These are phyloP conservation scores for Corvus moneduloides DNA, from an alignment of 2,113 vertebrate genomes.

Conservation along the genomic window DNA sequence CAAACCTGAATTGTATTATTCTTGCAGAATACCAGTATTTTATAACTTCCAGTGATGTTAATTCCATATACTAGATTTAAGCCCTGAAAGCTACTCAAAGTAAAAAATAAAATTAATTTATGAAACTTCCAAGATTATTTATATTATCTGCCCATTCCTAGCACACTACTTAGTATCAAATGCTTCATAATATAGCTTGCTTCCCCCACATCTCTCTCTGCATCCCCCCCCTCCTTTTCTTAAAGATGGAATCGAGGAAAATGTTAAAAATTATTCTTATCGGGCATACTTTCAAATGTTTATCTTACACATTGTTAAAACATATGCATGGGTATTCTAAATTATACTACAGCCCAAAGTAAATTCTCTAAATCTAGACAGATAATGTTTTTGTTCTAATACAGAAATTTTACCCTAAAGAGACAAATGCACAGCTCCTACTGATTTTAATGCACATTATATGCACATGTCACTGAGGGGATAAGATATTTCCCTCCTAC, in stretches of 20 bases:
- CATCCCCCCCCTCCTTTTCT: neutral
- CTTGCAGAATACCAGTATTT: neutral
- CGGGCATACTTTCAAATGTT: slow-evolving; percentile 17
- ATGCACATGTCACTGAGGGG: neutral
- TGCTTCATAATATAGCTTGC: neutral
- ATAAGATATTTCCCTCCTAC: slow-evolving; percentile 10
- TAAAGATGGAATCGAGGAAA: neutral
- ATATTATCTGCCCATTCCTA: neutral
- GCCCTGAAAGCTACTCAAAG: neutral
- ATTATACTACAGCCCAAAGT: slow-evolving; percentile 5
- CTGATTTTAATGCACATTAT: slow-evolving; percentile 26
- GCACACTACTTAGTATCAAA: neutral
- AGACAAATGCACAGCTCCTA: slow-evolving; percentile 16
- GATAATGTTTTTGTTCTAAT: slow-evolving; percentile 23
- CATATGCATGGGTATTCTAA: neutral
- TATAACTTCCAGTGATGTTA: neutral
- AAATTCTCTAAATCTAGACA: slow-evolving; percentile 19
- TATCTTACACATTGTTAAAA: slow-evolving; percentile 6
- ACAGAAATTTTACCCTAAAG: slow-evolving; percentile 36
- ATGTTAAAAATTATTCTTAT: neutral
- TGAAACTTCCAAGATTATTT: neutral
- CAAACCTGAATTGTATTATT: neutral
- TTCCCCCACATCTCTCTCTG: neutral
- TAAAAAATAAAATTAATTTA: neutral
- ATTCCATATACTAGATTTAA: neutral